phyloP scores from a whole-genome alignment of 2,888 invertebrate species.

The Diplazon laetatorius region DNA sequence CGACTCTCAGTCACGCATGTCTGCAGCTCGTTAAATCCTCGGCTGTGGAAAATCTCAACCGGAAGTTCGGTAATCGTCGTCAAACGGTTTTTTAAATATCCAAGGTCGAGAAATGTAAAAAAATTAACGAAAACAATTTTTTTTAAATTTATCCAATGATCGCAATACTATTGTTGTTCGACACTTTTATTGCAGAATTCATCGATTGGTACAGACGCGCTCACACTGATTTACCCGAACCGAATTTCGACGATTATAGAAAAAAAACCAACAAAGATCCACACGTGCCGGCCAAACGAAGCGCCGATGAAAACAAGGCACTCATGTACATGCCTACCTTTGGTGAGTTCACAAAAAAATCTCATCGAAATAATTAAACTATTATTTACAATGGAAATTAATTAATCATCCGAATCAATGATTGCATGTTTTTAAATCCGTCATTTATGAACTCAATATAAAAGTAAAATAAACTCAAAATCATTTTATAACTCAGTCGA shows the following conservation, averaged over 20 bases:
- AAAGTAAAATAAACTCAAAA: background rate
- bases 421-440: too few relatives aligned
- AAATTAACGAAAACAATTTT: background rate
- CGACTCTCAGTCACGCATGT: constrained; percentile 17
- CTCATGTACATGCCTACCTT: constrained; percentile 83
- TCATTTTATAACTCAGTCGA: too few relatives aligned
- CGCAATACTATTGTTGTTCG: too few relatives aligned
- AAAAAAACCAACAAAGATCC: constrained; percentile 81
- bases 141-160: too few relatives aligned
- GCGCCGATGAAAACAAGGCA: constrained; percentile 81
- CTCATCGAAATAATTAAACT: too few relatives aligned
- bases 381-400: too few relatives aligned
- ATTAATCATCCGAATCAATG: too few relatives aligned
- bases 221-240: constrained; percentile 85
- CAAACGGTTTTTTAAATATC: background rate
- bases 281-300: constrained; percentile 75
- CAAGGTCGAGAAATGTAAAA: background rate
- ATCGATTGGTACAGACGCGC: constrained; percentile 78
- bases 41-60: constrained; percentile 16
- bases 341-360: constrained; percentile 76
- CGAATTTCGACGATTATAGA: constrained; percentile 85
- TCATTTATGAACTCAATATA: too few relatives aligned
- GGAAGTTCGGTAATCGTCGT: constrained; percentile 30
- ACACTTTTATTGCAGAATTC: constrained; percentile 13
- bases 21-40: constrained; percentile 34